These are phyloP conservation scores for Papilio helenus DNA, from an alignment of 1,140 invertebrate genomes.

Conservation along the genomic window DNA sequence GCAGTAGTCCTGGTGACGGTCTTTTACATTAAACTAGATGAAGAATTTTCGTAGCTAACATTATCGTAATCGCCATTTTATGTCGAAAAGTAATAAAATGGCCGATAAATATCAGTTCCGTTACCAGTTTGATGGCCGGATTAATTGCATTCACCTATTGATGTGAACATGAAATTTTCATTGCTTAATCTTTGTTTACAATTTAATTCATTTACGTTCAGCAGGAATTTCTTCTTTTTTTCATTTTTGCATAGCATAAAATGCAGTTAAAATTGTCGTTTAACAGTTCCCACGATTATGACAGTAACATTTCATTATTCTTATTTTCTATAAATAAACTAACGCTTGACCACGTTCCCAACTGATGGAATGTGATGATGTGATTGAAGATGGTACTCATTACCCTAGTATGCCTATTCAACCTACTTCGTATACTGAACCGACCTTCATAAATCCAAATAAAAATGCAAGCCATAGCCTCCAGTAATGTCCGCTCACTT, in stretches of 20 bases:
- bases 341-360: no score
- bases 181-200: neutral
- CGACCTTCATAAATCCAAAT: neutral
- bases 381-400: no score
- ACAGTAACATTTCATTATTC: neutral
- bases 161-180: conserved; percentile 10
- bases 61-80: neutral
- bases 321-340: no score
- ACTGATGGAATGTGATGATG: no score
- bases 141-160: neutral
- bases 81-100: conserved; percentile 1
- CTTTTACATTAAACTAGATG: neutral
- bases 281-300: neutral
- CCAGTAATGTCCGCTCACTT: neutral
- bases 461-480: neutral
- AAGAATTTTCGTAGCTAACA: neutral
- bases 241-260: neutral
- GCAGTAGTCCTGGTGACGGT: no score
- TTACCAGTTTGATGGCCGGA: neutral
- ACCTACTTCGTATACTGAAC: neutral
- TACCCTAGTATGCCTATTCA: no score
- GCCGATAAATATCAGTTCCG: conserved; percentile 14
- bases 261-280: neutral
- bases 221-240: no score
- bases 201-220: neutral